Percentiles rank a stretch among this genome's conserved stretches.
Conservation (phyloP, 2,113 vertebrate species). For the Strix uralensis region DNA sequence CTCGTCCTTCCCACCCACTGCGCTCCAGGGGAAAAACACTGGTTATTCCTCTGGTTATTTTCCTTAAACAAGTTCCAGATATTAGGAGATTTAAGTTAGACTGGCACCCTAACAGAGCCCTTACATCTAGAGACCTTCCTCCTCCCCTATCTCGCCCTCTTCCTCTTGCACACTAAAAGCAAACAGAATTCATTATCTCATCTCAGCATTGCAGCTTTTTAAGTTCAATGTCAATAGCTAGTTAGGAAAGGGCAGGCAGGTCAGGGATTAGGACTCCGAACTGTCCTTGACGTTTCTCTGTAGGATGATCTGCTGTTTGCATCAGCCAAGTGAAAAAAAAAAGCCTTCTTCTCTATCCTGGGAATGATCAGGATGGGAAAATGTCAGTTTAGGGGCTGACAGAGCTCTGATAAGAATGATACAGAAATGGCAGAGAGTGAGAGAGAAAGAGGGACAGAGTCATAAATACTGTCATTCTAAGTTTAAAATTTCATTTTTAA, state of each 20-base stretch:
- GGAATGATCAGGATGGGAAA: constrained; percentile 80
- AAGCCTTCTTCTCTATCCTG: constrained; percentile 71
- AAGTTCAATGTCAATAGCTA: constrained; percentile 82
- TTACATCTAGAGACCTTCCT: neutral
- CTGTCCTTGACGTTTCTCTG: constrained; percentile 77
- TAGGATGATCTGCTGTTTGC: constrained; percentile 74
- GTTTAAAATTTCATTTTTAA: constrained; percentile 63
- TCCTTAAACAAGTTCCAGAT: neutral
- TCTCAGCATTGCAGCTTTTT: constrained; percentile 62
- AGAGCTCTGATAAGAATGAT: constrained; percentile 78
- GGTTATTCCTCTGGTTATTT: neutral
- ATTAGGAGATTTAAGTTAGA: neutral
- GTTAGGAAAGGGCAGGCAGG: constrained; percentile 74
- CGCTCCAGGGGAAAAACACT: neutral
- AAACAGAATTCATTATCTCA: constrained; percentile 73
- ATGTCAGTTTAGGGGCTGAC: constrained; percentile 81
- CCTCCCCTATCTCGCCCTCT: neutral
- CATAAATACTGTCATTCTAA: constrained; percentile 42
- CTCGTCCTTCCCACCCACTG: neutral
- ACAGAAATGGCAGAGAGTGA: constrained; percentile 47
- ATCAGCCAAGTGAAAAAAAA: constrained; percentile 63
- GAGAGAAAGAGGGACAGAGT: neutral
- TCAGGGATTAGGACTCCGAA: constrained; percentile 78
- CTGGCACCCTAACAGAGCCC: neutral
- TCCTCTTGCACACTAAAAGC: constrained; percentile 48